Base-by-base conservation (phyloP, 2,797 vertebrate species). In the Crossoptilon crossoptilon region DNA sequence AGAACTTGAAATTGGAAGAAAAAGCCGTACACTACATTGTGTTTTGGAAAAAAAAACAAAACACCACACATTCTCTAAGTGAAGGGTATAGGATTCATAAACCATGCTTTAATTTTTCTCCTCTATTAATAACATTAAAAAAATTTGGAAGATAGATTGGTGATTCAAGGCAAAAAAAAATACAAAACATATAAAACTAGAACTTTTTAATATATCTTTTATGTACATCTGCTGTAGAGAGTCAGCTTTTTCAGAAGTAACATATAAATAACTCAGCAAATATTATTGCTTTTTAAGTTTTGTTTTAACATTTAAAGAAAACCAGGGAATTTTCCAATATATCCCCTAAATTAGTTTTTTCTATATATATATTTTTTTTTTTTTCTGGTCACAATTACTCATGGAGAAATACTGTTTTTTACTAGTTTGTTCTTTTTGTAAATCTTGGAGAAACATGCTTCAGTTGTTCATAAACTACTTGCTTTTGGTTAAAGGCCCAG, bases 161-260 rank as follows among this genome's bases (percentile, higher is more conserved):
- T 76, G 23, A 83, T 74, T 69, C 19, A 62, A 83, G 10, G 77
- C 71, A 77, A 14, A 51, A 92, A 92, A 72, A 44, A 9, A 85
- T 26, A 48, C 31, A 76, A 88, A 92, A 79, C 10, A 3, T 26
- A n/a, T 31, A 68, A 23, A 76, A 87, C 41, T 66, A 49, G 55
- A 78, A 22, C 27, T 48, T 76, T 0, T 29, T 91, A 44, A 68
- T 77, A 35, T 63, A 49, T 88, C 13, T 70, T 92, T 88, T 88
- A 46, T 44, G 22, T 27, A 62, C 39, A 17, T 59, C 46, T 90
- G 31, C 29, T 76, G 10, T 46, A 69, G 31, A 6, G 37, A 80
- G 51, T 71, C 58, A 91, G 69, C 53, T 87, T 87, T 90, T 93
- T 82, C 69, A 87, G 64, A 88, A 85, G 79, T 66, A 66, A 62